Evolutionary conservation across 1,140 invertebrate species (phyloP).

Genomic region (Zaprionus davidi): DNA sequence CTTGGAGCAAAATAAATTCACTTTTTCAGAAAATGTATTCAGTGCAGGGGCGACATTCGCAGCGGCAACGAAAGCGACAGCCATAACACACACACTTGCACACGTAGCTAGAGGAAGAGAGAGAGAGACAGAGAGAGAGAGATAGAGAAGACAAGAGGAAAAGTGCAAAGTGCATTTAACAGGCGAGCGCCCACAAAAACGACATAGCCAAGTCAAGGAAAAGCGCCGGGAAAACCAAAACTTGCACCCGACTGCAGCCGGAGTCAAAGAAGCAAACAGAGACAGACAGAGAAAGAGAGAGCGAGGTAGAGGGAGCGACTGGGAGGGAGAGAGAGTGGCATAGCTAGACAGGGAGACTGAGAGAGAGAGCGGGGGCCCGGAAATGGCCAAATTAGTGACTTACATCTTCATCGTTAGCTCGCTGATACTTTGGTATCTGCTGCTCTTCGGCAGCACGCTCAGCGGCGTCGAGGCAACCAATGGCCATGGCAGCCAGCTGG

Average conservation of each 20-base stretch:
- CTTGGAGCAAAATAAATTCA: conserved; percentile 65
- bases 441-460: conserved; percentile 62
- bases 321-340: not conserved
- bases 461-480: conserved; percentile 70
- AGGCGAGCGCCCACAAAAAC: conserved; percentile 29
- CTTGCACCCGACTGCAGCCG: not conserved
- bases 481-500: conserved; percentile 75
- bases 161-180: conserved; percentile 53
- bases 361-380: conserved; percentile 5
- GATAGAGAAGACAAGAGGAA: conserved; percentile 14
- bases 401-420: conserved; percentile 77
- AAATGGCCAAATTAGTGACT: conserved; percentile 81
- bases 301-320: not conserved
- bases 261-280: conserved; percentile 3
- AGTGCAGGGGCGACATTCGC: conserved; percentile 82
- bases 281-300: not conserved
- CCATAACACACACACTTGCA: conserved; percentile 51
- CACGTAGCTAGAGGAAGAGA: conserved; percentile 9
- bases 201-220: conserved; percentile 12
- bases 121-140: not conserved
- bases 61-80: conserved; percentile 80
- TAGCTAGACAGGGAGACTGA: not conserved
- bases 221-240: conserved; percentile 30
- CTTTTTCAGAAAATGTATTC: conserved; percentile 78
- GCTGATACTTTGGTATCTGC: conserved; percentile 74